Evolutionary conservation across 1,140 invertebrate species (phyloP).

Genomic region (Periplaneta americana): DNA sequence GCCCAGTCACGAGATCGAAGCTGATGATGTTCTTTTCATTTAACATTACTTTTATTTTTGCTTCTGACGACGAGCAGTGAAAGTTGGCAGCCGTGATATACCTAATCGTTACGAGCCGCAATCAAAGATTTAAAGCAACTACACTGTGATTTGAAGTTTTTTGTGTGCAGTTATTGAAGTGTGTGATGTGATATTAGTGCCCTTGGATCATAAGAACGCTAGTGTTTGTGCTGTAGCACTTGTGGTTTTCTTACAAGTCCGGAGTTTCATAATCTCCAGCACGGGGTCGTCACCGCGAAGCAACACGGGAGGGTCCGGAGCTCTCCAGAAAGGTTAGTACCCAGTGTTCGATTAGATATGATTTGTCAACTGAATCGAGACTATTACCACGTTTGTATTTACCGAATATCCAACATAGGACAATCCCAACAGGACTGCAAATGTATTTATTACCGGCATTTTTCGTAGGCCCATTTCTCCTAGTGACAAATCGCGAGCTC

Average conservation of each 20-base stretch:
- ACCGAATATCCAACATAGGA: too few relatives aligned
- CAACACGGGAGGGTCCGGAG: background rate
- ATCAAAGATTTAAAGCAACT: background rate
- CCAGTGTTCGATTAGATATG: too few relatives aligned
- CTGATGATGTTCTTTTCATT: background rate
- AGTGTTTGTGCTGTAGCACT: background rate
- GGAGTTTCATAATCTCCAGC: too few relatives aligned
- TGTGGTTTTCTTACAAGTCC: background rate
- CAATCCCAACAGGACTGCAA: too few relatives aligned
- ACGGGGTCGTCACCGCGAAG: background rate
- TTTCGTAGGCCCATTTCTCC: too few relatives aligned
- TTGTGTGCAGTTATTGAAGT: background rate
- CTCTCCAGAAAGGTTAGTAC: background rate
- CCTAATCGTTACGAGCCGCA: background rate
- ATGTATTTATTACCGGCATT: too few relatives aligned
- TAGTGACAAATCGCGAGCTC: too few relatives aligned
- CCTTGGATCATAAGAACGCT: too few relatives aligned
- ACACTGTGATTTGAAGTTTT: too few relatives aligned
- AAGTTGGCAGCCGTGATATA: background rate
- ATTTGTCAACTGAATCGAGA: too few relatives aligned
- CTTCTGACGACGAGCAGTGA: background rate
- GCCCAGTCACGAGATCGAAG: background rate
- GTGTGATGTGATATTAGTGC: background rate
- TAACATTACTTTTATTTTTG: background rate
- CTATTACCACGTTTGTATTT: too few relatives aligned